Percentiles rank a stretch among this genome's conserved stretches.
Evolutionary conservation across 2,797 vertebrate species (phyloP).

Genomic region (Notamacropus eugenii): DNA sequence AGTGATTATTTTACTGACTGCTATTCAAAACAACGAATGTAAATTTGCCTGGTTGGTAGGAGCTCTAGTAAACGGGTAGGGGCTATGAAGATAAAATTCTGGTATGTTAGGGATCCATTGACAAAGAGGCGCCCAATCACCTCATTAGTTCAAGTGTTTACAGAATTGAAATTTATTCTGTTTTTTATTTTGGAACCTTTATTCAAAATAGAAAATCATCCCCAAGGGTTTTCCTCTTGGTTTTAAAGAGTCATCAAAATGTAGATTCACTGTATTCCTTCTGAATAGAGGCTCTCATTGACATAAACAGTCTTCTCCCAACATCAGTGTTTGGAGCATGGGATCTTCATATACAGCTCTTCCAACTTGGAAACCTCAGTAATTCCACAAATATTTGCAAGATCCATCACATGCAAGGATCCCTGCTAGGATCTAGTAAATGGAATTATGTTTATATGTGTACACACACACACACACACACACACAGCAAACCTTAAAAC

Average conservation of each 20-base stretch:
- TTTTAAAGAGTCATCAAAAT: constrained; percentile 84
- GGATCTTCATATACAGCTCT: constrained; percentile 53
- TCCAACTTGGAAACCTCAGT: constrained; percentile 26
- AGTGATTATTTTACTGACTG: background rate
- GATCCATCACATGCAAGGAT: background rate
- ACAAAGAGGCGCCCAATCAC: background rate
- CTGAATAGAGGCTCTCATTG: constrained; percentile 67
- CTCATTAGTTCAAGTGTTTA: constrained; percentile 37
- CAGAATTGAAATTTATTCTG: constrained; percentile 59
- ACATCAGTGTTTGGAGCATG: constrained; percentile 64
- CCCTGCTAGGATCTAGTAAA: background rate
- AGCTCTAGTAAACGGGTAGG: background rate
- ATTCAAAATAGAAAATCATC: constrained; percentile 81
- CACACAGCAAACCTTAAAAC: background rate
- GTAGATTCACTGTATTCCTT: constrained; percentile 85
- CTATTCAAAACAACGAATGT: background rate
- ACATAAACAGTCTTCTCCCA: constrained; percentile 76
- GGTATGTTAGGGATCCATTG: background rate
- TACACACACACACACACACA: no score
- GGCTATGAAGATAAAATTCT: background rate
- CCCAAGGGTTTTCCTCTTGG: constrained; percentile 76
- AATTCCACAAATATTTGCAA: background rate
- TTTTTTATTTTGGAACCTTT: constrained; percentile 56
- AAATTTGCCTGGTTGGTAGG: background rate
- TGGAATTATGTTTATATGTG: background rate